These are phyloP conservation scores for Mormyrus lacerda DNA, from an alignment of 2,113 vertebrate genomes.

Conservation along the genomic window DNA sequence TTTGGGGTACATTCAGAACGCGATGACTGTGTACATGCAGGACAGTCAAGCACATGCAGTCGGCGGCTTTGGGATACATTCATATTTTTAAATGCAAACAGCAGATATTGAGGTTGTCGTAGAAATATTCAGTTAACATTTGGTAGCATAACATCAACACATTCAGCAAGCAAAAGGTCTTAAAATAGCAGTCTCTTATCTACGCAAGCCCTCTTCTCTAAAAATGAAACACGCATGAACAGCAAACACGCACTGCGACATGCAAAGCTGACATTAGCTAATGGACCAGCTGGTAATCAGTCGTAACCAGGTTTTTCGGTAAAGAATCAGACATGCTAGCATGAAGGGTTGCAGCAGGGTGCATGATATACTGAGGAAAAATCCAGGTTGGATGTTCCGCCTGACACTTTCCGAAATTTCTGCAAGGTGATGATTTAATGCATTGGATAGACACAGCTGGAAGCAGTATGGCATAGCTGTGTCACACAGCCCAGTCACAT, in stretches of 20 bases:
- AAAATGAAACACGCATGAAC: background rate
- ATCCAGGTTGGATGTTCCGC: background rate
- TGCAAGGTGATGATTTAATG: background rate
- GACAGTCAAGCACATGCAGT: background rate
- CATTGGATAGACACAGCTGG: background rate
- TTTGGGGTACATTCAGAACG: background rate
- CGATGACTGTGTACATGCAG: background rate
- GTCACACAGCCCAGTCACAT: too few species aligned
- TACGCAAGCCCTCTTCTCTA: background rate
- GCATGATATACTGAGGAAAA: background rate
- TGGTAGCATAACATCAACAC: background rate
- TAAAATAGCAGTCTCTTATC: background rate
- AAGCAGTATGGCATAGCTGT: background rate
- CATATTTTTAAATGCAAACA: background rate
- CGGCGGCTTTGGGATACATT: background rate
- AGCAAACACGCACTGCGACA: background rate
- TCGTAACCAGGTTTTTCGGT: background rate
- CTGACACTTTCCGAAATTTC: background rate
- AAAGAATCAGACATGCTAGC: background rate
- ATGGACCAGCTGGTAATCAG: background rate
- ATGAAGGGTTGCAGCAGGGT: background rate
- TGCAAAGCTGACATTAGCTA: background rate
- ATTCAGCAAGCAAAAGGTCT: background rate
- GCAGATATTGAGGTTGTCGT: background rate
- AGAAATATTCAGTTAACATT: background rate